phyloP scores from a whole-genome alignment of 2,797 vertebrate species.

The Onychomys torridus region DNA sequence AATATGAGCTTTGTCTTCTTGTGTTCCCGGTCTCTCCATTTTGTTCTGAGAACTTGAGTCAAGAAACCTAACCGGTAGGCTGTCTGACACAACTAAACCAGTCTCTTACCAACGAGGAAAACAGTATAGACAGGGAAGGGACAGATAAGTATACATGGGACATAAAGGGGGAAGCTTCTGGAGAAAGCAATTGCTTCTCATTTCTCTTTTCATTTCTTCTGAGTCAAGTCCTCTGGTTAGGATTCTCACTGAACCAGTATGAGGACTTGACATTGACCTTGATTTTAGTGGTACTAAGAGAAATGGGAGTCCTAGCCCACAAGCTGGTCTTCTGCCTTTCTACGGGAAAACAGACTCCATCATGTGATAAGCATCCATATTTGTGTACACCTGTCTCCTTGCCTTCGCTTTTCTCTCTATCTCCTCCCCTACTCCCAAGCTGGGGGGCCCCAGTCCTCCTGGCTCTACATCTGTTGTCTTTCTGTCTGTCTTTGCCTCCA shows the following conservation, averaged over 20 bases:
- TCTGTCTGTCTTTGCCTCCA: slow-evolving; percentile 69
- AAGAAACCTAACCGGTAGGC: background rate
- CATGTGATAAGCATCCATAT: background rate
- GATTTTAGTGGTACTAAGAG: slow-evolving; percentile 42
- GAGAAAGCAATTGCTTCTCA: slow-evolving; percentile 26
- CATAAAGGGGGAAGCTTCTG: slow-evolving; percentile 5
- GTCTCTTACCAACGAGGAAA: slow-evolving; percentile 50
- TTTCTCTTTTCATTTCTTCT: slow-evolving; percentile 37
- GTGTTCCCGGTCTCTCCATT: background rate
- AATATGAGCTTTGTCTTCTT: slow-evolving; percentile 27
- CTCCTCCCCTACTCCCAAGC: background rate
- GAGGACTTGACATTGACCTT: slow-evolving; percentile 57
- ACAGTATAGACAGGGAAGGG: background rate
- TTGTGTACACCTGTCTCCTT: slow-evolving; percentile 24
- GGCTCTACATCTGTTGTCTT: slow-evolving; percentile 69
- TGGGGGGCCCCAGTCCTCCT: slow-evolving; percentile 40
- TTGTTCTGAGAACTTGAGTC: slow-evolving; percentile 33
- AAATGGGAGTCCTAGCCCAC: background rate
- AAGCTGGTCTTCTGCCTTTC: slow-evolving; percentile 48
- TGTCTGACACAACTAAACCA: slow-evolving; percentile 24
- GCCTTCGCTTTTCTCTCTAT: slow-evolving; percentile 5
- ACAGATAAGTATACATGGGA: background rate
- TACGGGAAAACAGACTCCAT: background rate
- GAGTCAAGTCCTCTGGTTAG: background rate
- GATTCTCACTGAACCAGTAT: background rate